phyloP scores from a whole-genome alignment of 2,797 vertebrate species.

The Acrossocheilus wenchowensis region DNA sequence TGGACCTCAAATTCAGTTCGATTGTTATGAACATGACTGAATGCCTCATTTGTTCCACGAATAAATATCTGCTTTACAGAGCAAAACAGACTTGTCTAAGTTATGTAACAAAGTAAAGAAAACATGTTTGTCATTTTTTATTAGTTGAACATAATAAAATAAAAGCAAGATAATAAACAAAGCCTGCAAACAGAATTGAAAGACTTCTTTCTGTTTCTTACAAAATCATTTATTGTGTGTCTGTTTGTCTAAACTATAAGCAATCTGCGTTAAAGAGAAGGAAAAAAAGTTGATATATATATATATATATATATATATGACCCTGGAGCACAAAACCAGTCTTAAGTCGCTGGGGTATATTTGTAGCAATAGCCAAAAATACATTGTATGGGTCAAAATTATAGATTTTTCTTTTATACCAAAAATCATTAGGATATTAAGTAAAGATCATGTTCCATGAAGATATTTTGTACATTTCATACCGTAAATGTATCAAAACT shows the following conservation, averaged over 20 bases:
- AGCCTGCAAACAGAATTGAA: not conserved
- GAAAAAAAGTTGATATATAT: not conserved
- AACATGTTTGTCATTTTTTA: not conserved
- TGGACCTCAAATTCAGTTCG: not conserved
- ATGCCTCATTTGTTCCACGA: not conserved
- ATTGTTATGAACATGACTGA: not conserved
- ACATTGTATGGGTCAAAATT: no score
- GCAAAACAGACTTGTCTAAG: not conserved
- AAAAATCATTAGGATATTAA: no score
- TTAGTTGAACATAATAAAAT: not conserved
- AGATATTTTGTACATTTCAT: no score
- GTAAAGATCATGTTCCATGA: no score
- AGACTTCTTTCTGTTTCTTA: not conserved
- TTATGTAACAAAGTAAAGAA: not conserved
- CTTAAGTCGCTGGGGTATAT: no score
- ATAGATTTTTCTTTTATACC: no score
- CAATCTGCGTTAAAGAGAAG: not conserved
- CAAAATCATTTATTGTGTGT: not conserved
- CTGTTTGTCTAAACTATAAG: not conserved
- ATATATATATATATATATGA: no score
- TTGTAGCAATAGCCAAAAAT: no score
- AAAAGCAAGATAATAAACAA: not conserved
- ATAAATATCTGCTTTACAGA: not conserved
- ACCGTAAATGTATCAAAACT: no score
- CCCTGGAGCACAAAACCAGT: no score